Base-by-base conservation (phyloP, 2,888 invertebrate species). In the Euzetes globulus region DNA sequence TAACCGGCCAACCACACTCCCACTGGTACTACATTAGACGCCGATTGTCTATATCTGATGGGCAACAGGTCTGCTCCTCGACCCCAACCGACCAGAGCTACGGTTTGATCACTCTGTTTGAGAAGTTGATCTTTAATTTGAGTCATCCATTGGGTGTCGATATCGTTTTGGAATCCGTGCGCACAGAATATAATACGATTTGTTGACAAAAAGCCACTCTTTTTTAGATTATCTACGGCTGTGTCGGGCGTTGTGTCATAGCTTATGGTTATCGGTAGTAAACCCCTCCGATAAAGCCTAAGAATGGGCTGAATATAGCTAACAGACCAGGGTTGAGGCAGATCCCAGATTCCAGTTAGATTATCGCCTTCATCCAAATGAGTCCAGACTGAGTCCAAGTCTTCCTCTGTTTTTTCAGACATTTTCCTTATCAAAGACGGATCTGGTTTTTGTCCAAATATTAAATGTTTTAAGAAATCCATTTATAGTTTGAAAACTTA, bases 51-150 rank as follows among this genome's bases (percentile, higher is more conserved):
- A 29, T 74, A 74, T 15, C 27, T 37, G 0, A 71, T 3, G 3
- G 71, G n/a, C 5, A 52, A 55, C 1, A 74, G 50, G 60, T 74
- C 71, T 17, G 74, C 52, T 1, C 74, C 74, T 22, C 45, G 27
- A 47, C 74, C 74, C 74, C 74, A 74, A 1, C 74, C 74, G 11
- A 74, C n/a, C 29, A 74, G 71, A 5, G 29, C 71, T 9, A 74
- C 71, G 11, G 71, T 71, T 52, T 74, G 74, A 45, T 47, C 52
- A 15, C 55, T 55, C 25, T 52, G 52, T 47, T 33, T 71, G 17
- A 71, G 22, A 17, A 74, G 55, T 41, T 37, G 1, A 17, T 74
- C 74, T 41, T 74, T 74, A 22, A 71, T 71, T 22, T 37, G 1
- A 15, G 52, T 70, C 47, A 74, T 29, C 74, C 74, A 74, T 17